These are phyloP conservation scores for Montipora efflorescens DNA, from an alignment of 64 coral and sea anemone species.

Conservation along the genomic window DNA sequence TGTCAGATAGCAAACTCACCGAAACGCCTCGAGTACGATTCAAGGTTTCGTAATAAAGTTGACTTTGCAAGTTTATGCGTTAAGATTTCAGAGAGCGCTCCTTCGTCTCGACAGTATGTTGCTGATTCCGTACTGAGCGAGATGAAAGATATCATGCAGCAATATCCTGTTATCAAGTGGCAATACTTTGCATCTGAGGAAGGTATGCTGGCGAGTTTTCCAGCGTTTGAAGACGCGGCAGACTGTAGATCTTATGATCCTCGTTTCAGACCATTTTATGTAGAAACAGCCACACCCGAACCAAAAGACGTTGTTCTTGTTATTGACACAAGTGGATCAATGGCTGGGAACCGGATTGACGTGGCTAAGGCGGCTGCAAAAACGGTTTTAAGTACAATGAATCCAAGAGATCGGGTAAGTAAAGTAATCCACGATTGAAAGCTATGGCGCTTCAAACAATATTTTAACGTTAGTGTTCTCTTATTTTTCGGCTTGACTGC, in stretches of 20 bases:
- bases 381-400: constrained; percentile 71
- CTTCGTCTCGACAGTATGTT: not conserved
- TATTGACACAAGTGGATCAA: constrained; percentile 72
- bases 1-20: not conserved
- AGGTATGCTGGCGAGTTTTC: constrained; percentile 23
- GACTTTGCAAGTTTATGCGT: not conserved
- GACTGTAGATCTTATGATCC: constrained; percentile 63
- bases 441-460: too few species aligned
- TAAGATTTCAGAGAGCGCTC: not conserved
- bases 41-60: constrained; percentile 52
- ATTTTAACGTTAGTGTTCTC: too few species aligned
- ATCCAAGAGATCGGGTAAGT: constrained; percentile 69
- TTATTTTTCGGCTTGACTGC: too few species aligned
- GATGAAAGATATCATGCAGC: constrained; percentile 31
- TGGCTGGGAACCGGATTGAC: not conserved
- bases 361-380: constrained; percentile 73
- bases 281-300: constrained; percentile 60
- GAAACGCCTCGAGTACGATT: constrained; percentile 37
- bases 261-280: constrained; percentile 73
- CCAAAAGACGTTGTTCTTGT: constrained; percentile 78
- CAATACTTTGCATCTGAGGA: constrained; percentile 68
- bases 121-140: not conserved
- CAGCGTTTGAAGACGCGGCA: constrained; percentile 5
- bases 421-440: too few species aligned
- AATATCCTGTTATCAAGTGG: constrained; percentile 40